Percentiles rank a stretch among this genome's conserved stretches.
These are phyloP conservation scores for Bombus waltoni DNA, from an alignment of 1,140 invertebrate genomes.

Conservation along the genomic window DNA sequence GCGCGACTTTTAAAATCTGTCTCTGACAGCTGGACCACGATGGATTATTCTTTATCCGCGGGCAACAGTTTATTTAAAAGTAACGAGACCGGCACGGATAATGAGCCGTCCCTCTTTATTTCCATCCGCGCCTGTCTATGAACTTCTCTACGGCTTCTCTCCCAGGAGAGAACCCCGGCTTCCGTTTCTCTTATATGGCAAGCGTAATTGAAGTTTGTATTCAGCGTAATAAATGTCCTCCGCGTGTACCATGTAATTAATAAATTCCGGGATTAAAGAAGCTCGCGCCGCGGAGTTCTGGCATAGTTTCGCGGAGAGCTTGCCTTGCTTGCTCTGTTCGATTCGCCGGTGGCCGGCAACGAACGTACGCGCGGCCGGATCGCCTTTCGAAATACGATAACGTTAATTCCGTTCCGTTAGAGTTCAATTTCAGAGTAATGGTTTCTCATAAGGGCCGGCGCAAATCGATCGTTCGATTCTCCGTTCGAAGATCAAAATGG, in stretches of 20 bases:
- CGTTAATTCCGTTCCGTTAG: neutral
- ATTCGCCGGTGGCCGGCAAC: neutral
- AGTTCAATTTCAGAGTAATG: neutral
- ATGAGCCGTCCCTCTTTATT: slow-evolving; percentile 57
- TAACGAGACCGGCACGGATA: slow-evolving; percentile 59
- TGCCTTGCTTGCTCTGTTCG: neutral
- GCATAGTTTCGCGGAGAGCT: neutral
- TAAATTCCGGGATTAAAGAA: slow-evolving; percentile 54
- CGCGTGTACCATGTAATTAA: slow-evolving; percentile 45
- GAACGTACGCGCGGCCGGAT: neutral
- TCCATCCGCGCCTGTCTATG: slow-evolving; percentile 44
- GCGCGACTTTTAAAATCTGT: slow-evolving; percentile 75
- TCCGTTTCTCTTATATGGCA: slow-evolving; percentile 37
- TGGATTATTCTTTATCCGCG: slow-evolving; percentile 69
- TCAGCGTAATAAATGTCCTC: slow-evolving; percentile 50
- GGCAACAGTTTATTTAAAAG: slow-evolving; percentile 61
- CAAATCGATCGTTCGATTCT: no score
- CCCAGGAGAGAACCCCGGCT: slow-evolving; percentile 2
- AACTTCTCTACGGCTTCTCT: slow-evolving; percentile 23
- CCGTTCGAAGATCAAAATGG: no score
- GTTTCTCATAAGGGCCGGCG: neutral
- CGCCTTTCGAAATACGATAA: neutral
- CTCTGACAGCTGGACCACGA: slow-evolving; percentile 71
- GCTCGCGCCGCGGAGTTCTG: neutral
- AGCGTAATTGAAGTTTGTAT: slow-evolving; percentile 52